phyloP scores from a whole-genome alignment of 2,113 vertebrate species.

The Nesogale talazaci region DNA sequence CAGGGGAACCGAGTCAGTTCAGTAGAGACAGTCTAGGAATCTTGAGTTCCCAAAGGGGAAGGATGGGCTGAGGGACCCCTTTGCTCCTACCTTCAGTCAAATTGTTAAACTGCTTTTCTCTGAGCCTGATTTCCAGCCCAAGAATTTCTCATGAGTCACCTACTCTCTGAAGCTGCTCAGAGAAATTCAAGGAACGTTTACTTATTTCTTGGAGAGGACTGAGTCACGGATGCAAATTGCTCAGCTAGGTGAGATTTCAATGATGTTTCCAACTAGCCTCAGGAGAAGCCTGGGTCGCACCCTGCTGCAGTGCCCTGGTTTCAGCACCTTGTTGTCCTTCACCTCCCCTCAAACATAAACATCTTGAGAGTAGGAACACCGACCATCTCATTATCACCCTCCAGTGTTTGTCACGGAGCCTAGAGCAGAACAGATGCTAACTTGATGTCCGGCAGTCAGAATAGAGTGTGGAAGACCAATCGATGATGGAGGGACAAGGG shows the following conservation, averaged over 20 bases:
- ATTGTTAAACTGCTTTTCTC: background rate
- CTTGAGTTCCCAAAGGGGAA: background rate
- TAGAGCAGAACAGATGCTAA: background rate
- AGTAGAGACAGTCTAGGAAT: background rate
- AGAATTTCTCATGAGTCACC: slow-evolving; percentile 12
- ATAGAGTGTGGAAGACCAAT: too few relatives aligned
- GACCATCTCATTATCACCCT: background rate
- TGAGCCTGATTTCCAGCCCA: background rate
- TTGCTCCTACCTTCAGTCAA: background rate
- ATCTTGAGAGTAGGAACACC: background rate
- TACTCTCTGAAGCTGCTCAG: slow-evolving; percentile 29
- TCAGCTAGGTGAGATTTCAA: slow-evolving; percentile 19
- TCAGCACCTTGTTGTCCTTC: background rate
- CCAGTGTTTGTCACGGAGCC: background rate
- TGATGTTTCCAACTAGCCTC: background rate
- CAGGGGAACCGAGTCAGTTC: background rate
- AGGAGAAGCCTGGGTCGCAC: background rate
- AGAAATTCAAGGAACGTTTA: slow-evolving; percentile 34
- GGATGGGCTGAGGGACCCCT: background rate
- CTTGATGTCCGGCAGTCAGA: background rate
- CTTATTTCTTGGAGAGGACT: slow-evolving; percentile 17
- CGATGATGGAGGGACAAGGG: background rate
- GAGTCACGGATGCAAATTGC: slow-evolving; percentile 37
- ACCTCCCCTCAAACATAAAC: background rate
- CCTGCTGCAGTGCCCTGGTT: background rate